Conservation (phyloP, 2,888 invertebrate genomes). For the Metallyticus violacea region DNA sequence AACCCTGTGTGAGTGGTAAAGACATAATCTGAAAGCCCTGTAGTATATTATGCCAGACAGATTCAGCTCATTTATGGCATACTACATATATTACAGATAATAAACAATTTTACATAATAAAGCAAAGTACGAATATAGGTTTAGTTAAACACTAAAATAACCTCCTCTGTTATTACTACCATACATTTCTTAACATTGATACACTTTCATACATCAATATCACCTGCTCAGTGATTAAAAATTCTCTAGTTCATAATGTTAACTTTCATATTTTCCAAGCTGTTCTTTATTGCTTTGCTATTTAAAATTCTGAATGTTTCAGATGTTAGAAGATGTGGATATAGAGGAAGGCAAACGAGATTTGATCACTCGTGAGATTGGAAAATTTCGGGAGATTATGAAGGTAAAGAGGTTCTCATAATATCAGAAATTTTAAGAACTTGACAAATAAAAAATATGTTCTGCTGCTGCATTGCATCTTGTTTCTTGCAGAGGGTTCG, state of each 20-base stretch:
- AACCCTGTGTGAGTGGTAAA: too few relatives aligned
- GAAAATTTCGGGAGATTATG: constrained; percentile 95
- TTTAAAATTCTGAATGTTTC: neutral
- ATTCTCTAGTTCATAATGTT: neutral
- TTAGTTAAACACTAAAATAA: too few relatives aligned
- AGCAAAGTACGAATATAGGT: too few relatives aligned
- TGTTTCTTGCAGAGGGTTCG: neutral
- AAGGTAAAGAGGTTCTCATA: constrained; percentile 63
- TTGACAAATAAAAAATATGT: neutral
- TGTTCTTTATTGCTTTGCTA: neutral
- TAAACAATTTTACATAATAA: too few relatives aligned
- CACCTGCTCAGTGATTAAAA: neutral
- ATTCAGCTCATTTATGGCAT: too few relatives aligned
- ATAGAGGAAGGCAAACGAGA: constrained; percentile 96
- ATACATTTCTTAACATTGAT: too few relatives aligned
- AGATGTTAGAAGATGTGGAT: constrained; percentile 71
- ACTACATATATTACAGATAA: too few relatives aligned
- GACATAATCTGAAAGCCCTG: too few relatives aligned
- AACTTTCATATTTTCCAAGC: neutral
- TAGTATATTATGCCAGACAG: too few relatives aligned
- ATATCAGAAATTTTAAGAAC: neutral
- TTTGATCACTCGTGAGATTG: constrained; percentile 94
- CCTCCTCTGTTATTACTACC: too few relatives aligned
- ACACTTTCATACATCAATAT: too few relatives aligned
- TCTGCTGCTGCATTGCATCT: neutral